These are phyloP conservation scores for Muntiacus muntjak DNA, from an alignment of 2,113 vertebrate species.

Conservation along the genomic window DNA sequence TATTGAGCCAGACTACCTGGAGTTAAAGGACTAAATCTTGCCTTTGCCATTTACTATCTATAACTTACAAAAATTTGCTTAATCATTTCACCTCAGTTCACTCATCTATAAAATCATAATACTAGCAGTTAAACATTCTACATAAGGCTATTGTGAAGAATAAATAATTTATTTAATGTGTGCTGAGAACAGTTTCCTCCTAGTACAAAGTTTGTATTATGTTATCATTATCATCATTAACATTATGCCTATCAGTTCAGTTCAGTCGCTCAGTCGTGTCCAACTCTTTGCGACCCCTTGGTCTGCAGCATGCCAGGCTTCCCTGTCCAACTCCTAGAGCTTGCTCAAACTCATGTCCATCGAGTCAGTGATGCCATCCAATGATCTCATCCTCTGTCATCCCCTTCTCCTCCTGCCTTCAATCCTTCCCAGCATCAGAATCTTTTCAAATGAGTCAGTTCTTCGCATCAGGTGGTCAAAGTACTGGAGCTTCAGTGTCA, in stretches of 20 bases:
- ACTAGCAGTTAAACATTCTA: neutral
- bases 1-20: neutral
- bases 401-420: neutral
- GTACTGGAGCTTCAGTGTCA: neutral
- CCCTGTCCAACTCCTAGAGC: neutral
- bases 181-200: neutral
- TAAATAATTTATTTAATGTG: neutral
- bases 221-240: neutral
- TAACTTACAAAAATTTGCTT: neutral
- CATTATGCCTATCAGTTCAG: neutral
- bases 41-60: neutral
- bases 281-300: neutral
- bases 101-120: neutral
- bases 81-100: neutral
- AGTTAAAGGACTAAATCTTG: neutral
- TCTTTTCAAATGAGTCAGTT: neutral
- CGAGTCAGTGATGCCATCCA: neutral
- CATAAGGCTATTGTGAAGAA: neutral
- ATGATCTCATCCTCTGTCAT: neutral
- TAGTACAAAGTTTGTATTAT: neutral
- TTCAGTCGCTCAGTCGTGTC: neutral
- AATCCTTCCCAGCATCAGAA: neutral
- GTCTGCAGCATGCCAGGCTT: neutral
- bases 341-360: neutral
- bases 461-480: neutral